phyloP scores from a whole-genome alignment of 2,888 invertebrate genomes.

The Petrophora chlorosata region DNA sequence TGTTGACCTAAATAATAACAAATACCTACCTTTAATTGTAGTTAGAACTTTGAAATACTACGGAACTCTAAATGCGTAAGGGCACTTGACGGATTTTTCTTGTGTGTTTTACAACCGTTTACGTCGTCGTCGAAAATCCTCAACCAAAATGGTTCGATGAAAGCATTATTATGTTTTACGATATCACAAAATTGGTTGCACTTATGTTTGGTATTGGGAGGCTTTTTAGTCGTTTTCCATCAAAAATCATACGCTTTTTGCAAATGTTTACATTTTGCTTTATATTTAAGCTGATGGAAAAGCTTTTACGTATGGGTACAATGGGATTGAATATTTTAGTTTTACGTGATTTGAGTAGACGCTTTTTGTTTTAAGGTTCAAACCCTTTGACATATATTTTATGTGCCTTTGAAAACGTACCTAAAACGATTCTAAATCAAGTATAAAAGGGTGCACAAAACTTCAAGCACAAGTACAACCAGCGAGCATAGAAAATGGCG shows the following conservation, averaged over 20 bases:
- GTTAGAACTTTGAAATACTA: too few species aligned
- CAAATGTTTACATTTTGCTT: slow-evolving; percentile 31
- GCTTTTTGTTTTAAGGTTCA: too few species aligned
- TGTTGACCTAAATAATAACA: too few species aligned
- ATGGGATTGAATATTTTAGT: slow-evolving; percentile 18
- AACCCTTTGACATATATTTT: too few species aligned
- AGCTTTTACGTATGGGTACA: slow-evolving; percentile 24
- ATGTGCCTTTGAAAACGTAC: too few species aligned
- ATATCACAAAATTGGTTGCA: slow-evolving; percentile 29
- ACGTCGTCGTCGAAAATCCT: slow-evolving; percentile 26
- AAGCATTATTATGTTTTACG: slow-evolving; percentile 32
- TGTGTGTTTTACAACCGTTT: slow-evolving; percentile 46
- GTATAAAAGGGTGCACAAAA: slow-evolving; percentile 10
- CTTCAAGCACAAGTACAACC: slow-evolving; percentile 14
- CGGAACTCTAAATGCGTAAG: too few species aligned
- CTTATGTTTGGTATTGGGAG: slow-evolving; percentile 26
- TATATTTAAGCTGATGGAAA: slow-evolving; percentile 28
- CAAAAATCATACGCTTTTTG: slow-evolving; percentile 30
- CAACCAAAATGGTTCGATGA: slow-evolving; percentile 27
- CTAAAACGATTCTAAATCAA: too few species aligned
- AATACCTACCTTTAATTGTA: too few species aligned
- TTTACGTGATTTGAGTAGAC: background rate
- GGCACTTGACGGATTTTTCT: too few species aligned
- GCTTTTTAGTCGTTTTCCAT: slow-evolving; percentile 24
- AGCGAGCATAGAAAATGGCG: slow-evolving; percentile 64